Evolutionary conservation across 2,797 vertebrate genomes (phyloP).

Genomic region (Scleropages formosus): DNA sequence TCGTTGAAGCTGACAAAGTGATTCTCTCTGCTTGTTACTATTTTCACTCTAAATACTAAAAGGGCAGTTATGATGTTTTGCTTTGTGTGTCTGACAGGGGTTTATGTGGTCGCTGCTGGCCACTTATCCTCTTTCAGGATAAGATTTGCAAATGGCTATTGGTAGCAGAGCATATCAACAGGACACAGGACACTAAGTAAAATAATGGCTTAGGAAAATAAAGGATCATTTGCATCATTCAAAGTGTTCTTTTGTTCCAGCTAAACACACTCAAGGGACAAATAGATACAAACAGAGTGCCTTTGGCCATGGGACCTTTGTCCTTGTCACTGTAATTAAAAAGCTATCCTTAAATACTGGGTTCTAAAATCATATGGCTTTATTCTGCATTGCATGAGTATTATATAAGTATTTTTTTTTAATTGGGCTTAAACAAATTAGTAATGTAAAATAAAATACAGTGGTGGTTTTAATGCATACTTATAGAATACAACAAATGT

Average conservation of each 20-base stretch:
- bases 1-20: neutral
- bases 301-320: neutral
- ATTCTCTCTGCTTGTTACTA: neutral
- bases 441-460: no score
- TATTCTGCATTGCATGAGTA: no score
- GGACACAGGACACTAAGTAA: neutral
- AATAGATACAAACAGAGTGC: neutral
- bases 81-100: neutral
- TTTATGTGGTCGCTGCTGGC: neutral
- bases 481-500: constrained; percentile 1
- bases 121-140: neutral
- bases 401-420: no score
- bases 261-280: neutral
- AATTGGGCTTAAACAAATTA: no score
- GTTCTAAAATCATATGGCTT: no score
- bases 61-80: neutral
- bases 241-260: neutral
- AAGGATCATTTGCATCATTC: neutral
- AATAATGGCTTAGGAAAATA: neutral
- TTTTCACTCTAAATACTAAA: neutral
- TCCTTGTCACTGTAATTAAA: no score
- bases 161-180: constrained; percentile 3
- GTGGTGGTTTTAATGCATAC: constrained; percentile 21
- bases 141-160: neutral
- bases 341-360: no score